These are phyloP conservation scores for Hedya salicella DNA, from an alignment of 2,888 invertebrate species.

Conservation along the genomic window DNA sequence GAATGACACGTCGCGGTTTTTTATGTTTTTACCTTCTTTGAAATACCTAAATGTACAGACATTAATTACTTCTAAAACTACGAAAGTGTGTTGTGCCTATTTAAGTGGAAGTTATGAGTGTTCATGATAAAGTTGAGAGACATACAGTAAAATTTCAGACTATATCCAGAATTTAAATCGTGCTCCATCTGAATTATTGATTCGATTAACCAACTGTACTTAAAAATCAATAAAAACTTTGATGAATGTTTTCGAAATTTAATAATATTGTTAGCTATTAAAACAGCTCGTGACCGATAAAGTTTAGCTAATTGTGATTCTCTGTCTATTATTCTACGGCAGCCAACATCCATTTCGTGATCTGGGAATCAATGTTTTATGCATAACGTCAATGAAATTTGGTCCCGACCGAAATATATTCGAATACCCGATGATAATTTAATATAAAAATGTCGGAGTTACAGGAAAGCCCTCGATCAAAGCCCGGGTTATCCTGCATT, in stretches of 20 bases:
- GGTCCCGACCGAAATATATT: conserved; percentile 28
- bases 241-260: not conserved
- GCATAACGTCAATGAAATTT: conserved; percentile 31
- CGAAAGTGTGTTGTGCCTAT: no score
- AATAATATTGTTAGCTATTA: not conserved
- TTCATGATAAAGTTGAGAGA: no score
- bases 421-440: conserved; percentile 24
- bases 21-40: no score
- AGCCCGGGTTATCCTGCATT: conserved; percentile 23
- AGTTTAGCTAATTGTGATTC: not conserved
- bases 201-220: no score
- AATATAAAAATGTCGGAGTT: conserved; percentile 25
- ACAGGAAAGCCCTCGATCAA: conserved; percentile 25
- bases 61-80: no score
- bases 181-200: no score
- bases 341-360: not conserved
- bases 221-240: no score
- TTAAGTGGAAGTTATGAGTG: no score
- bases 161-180: no score
- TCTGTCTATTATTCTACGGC: not conserved
- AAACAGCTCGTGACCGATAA: not conserved
- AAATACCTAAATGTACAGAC: no score
- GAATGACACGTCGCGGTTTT: no score
- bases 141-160: no score
- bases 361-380: conserved; percentile 33